A percentile compares a stretch with the other conserved stretches of the same genome.
phyloP scores from a whole-genome alignment of 1,140 invertebrate genomes.

The Sitobion miscanthi region DNA sequence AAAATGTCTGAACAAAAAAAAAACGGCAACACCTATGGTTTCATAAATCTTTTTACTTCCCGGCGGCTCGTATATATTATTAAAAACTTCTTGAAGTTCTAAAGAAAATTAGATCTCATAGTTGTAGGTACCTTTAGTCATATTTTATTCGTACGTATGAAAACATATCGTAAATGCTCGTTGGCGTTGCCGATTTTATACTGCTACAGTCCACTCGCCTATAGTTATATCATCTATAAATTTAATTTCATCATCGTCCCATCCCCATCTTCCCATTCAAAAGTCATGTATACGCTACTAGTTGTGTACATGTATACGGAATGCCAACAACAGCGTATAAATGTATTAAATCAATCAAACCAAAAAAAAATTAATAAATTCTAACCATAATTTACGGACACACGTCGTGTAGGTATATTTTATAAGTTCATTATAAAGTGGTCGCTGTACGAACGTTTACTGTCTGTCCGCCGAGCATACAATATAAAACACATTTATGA shows the following conservation, averaged over 20 bases:
- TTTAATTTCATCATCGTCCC: not conserved
- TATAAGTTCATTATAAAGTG: not conserved
- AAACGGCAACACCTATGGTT: not conserved
- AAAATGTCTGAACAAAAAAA: not conserved
- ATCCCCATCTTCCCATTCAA: not conserved
- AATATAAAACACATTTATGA: not conserved
- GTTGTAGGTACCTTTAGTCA: not conserved
- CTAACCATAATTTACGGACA: not conserved
- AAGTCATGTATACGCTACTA: not conserved
- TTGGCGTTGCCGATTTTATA: not conserved
- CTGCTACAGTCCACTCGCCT: not conserved
- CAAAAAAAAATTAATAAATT: conserved; percentile 2
- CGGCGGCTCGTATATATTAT: too few species aligned
- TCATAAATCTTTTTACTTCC: not conserved
- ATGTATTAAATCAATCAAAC: not conserved
- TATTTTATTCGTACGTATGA: not conserved
- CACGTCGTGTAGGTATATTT: not conserved
- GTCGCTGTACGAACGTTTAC: too few species aligned
- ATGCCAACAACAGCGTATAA: not conserved
- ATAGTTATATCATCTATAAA: not conserved
- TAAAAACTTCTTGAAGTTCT: not conserved
- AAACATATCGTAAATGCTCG: not conserved
- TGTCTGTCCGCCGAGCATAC: not conserved
- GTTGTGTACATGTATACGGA: not conserved
- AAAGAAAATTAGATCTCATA: not conserved